Evolutionary conservation across 1,140 invertebrate species (phyloP).

Genomic region (Armadillidium nasatum): DNA sequence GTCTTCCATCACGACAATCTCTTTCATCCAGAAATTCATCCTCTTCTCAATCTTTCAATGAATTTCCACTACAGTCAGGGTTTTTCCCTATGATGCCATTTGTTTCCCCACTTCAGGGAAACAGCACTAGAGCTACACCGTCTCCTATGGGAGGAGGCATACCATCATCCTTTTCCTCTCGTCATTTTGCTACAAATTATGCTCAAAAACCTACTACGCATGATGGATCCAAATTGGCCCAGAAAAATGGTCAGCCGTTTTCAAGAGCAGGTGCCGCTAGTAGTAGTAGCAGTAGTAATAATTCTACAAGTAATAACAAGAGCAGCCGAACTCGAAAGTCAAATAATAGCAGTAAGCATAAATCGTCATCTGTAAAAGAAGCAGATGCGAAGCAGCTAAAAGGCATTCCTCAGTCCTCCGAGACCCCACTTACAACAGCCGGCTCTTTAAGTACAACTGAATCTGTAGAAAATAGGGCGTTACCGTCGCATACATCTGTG

Average conservation of each 20-base stretch:
- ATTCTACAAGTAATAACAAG: neutral
- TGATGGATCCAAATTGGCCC: neutral
- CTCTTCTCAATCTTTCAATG: neutral
- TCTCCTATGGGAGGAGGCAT: neutral
- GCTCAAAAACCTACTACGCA: neutral
- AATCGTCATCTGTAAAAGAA: neutral
- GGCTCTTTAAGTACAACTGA: neutral
- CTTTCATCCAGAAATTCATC: neutral
- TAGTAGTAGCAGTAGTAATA: too few species aligned
- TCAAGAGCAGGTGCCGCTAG: neutral
- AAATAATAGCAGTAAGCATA: neutral
- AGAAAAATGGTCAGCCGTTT: neutral
- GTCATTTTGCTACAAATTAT: neutral
- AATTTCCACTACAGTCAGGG: neutral
- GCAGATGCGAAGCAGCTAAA: neutral
- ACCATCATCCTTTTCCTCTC: neutral
- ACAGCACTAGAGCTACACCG: neutral
- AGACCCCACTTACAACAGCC: neutral
- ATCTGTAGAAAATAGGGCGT: neutral
- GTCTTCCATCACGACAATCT: neutral
- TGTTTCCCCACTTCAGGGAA: neutral
- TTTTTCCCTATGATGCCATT: neutral
- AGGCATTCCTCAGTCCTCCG: neutral
- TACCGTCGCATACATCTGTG: neutral
- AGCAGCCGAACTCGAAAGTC: neutral